A percentile compares a stretch with the other conserved stretches of the same genome.
Evolutionary conservation across 1,140 invertebrate genomes (phyloP).

Genomic region (Camponotus pennsylvanicus): DNA sequence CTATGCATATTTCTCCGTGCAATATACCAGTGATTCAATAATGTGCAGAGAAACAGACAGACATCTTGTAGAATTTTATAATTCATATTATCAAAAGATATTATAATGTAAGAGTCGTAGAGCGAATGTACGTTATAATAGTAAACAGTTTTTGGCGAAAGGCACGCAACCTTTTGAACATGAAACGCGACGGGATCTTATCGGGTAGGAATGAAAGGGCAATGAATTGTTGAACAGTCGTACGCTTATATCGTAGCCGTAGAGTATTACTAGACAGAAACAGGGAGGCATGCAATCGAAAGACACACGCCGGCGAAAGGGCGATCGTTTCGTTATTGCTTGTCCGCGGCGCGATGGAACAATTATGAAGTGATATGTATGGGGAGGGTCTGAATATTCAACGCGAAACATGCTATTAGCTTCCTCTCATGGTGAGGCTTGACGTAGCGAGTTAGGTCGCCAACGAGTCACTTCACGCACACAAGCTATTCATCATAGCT

Average conservation of each 20-base stretch:
- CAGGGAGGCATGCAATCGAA: slow-evolving; percentile 6
- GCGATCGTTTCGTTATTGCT: slow-evolving; percentile 58
- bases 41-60: neutral
- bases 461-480: slow-evolving; percentile 69
- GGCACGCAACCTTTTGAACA: slow-evolving; percentile 37
- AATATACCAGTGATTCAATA: neutral
- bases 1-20: no score
- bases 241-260: neutral
- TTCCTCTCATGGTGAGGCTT: slow-evolving; percentile 65
- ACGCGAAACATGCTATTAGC: slow-evolving; percentile 74
- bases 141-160: neutral
- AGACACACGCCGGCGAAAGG: slow-evolving; percentile 4
- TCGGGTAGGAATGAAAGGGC: neutral
- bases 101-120: slow-evolving; percentile 12
- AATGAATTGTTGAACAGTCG: slow-evolving; percentile 20
- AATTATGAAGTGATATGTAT: slow-evolving; percentile 72
- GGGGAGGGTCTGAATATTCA: slow-evolving; percentile 76
- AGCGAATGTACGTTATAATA: neutral
- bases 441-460: slow-evolving; percentile 59
- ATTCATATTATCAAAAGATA: neutral
- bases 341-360: slow-evolving; percentile 55
- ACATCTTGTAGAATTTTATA: slow-evolving; percentile 25
- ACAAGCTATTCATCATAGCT: slow-evolving; percentile 66
- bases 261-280: slow-evolving; percentile 9
- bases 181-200: slow-evolving; percentile 20